Evolutionary conservation across 2,113 vertebrate species (phyloP), one percentile per base, ranked within the genome.

Genomic region (Paracyprichromis sp.): DNA sequence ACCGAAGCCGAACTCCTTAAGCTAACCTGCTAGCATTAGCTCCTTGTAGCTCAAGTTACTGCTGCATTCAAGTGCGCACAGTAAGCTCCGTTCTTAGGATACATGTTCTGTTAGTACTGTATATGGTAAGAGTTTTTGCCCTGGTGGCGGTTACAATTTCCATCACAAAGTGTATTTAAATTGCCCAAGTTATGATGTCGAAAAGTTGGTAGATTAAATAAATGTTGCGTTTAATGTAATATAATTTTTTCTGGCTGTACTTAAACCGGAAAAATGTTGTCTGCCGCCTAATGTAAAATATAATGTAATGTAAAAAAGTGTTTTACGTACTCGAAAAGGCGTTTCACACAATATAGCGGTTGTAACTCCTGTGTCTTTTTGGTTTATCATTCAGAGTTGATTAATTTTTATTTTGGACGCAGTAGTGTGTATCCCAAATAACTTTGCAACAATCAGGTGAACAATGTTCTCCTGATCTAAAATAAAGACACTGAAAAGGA

Each of bases 51-150:
- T 56, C 47, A 66, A 38, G 13, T 76, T 17, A 8, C 6, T 87
- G 90, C 21, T 92, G 89, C 87, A 12, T 89, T 90, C 81, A 92
- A 12, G 87, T 82, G 78, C 69, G 8, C 16, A 21, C 4, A 1
- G 8, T 43, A 11, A 82, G n/a, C 57, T 16, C 17, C 26, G 34
- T 17, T 9, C 17, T 34, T 78, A 50, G 17, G 17, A n/a, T 8
- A 52, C 4, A 19, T 47, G 71, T 26, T 73, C 3, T 3, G 14
- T 76, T 76, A 31, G 14, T 12, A 11, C 14, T 26, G 9, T 47
- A 47, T 76, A 76, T 50, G 24, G 3, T 50, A 19, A 47, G 14
- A 50, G 6, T 31, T 76, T 76, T 11, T 29, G 10, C 24, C 24
- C 16, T 16, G 6, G 6, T 29, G 16, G 9, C 12, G n/a, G 6